phyloP scores from a whole-genome alignment of 1,140 invertebrate species.

The Paraescarpia echinospica region DNA sequence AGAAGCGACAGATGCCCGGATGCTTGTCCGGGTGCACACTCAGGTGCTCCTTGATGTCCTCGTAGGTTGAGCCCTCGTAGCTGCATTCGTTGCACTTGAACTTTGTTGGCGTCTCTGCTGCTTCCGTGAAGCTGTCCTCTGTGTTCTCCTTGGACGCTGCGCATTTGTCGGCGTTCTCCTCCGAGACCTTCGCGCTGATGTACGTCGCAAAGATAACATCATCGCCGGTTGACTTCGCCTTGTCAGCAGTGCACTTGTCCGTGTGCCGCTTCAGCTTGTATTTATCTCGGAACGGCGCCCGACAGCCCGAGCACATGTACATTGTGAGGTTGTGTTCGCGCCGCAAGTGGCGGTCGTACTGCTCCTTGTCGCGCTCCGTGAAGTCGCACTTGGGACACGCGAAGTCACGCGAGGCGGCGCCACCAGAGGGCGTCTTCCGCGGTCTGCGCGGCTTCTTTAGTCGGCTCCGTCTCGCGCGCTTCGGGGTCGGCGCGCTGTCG shows the following conservation, averaged over 20 bases:
- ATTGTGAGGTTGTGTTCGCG: slow-evolving; percentile 9
- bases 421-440: background rate
- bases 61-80: background rate
- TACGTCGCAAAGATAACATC: background rate
- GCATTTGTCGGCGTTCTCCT: background rate
- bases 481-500: background rate
- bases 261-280: slow-evolving; percentile 23
- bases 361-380: slow-evolving; percentile 21
- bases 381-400: slow-evolving; percentile 61
- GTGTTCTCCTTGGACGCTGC: background rate
- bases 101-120: background rate
- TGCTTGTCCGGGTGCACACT: background rate
- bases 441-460: slow-evolving; percentile 8
- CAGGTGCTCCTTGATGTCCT: slow-evolving; percentile 11
- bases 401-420: background rate
- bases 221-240: background rate
- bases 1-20: slow-evolving; percentile 25
- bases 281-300: slow-evolving; percentile 15
- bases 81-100: slow-evolving; percentile 19
- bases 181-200: background rate
- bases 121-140: background rate
- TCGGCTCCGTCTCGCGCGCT: background rate
- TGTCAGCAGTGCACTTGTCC: background rate
- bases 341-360: slow-evolving; percentile 21
- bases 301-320: slow-evolving; percentile 15